phyloP scores from a whole-genome alignment of 2,113 vertebrate species.

The Peromyscus polionotus region DNA sequence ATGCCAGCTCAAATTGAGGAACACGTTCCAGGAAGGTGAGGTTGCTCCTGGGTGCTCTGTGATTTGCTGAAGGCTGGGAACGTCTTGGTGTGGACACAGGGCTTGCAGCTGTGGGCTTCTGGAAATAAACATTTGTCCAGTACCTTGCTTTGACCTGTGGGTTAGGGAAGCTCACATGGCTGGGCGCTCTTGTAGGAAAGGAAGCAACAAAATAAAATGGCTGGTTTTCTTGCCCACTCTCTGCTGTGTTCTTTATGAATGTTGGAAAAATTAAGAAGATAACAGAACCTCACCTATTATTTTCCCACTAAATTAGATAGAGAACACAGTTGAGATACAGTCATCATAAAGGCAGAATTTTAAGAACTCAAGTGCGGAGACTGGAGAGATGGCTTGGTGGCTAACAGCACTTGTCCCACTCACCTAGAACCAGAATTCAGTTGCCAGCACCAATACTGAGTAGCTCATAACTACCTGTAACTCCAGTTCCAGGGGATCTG shows the following conservation, averaged over 20 bases:
- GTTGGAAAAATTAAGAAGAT: not conserved
- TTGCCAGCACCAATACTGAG: not conserved
- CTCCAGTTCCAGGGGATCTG: not conserved
- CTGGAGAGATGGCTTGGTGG: not conserved
- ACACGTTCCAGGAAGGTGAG: not conserved
- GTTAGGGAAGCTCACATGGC: not conserved
- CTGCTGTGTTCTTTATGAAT: not conserved
- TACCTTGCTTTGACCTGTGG: not conserved
- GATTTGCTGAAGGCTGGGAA: not conserved
- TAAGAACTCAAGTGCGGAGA: not conserved
- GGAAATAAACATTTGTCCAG: not conserved
- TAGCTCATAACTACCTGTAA: not conserved
- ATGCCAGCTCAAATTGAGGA: not conserved
- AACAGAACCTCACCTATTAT: constrained; percentile 14
- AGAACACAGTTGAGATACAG: not conserved
- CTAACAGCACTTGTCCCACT: not conserved
- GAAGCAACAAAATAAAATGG: not conserved
- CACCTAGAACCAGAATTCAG: too few relatives aligned
- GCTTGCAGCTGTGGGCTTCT: not conserved
- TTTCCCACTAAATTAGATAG: not conserved
- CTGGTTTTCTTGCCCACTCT: not conserved
- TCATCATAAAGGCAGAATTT: constrained; percentile 19
- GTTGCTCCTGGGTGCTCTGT: not conserved
- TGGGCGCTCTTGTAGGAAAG: not conserved
- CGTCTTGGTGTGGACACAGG: not conserved